Base-by-base conservation (phyloP, 1,140 invertebrate species). In the Atta texana region DNA sequence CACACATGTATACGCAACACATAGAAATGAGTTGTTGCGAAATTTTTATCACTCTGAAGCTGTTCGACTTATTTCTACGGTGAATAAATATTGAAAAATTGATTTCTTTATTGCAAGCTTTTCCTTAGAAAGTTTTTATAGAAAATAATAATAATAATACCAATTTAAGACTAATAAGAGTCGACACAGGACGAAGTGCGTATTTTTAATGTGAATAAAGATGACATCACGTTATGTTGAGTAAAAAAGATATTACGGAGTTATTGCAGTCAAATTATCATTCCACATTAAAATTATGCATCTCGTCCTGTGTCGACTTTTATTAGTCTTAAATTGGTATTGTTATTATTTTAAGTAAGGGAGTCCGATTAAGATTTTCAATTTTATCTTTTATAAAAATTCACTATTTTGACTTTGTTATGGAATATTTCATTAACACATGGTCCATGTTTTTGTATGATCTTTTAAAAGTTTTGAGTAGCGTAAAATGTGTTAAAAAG, bases 371-470 rank as follows among this genome's bases (percentile, higher is more conserved):
- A 34, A 34, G 31, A 34, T 34, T 34, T 34, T 34, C 31, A 34
- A 6, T 34, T 34, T 34, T 34, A 7, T 34, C 75, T 78, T 78
- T 78, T 7, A 6, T 24, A 39, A 2, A 31, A 78, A 66, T 78
- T 18, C 12, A 66, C 44, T 34, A 16, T 12, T 18, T 10, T n/a
- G 8, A 39, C 12, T 55, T 44, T 14, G 49, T 21, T n/a, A 18
- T 3, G 16, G 12, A 71, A 81, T 71, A 71, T 71, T 81, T 81
- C 21, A 71, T 71, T 39, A 51, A 78, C 61, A 66, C n/a, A 28
- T 21, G 24, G 28, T 31, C 12, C 12, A 21, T 14, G 39, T 39
- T 31, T 78, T 64, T 66, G 24, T 10, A 12, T 8, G 63, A 34
- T 66, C 12, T 53, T 34, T 31, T 3, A 16, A 28, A 49, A 49